Evolutionary conservation across 2,888 invertebrate genomes (phyloP).

Genomic region (Orgyia antiqua): DNA sequence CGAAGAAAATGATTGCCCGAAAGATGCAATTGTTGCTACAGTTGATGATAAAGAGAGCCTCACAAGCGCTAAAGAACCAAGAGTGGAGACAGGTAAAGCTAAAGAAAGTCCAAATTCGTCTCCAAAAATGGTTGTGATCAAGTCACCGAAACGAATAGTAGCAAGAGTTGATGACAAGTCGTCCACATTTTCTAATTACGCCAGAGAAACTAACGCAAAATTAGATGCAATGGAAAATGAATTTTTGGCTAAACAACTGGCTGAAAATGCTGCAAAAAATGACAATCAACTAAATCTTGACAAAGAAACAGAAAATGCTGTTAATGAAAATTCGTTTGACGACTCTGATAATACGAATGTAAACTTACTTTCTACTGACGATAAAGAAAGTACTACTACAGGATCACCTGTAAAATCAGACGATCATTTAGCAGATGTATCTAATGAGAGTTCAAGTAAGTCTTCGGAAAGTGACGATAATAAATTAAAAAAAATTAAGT

Average conservation of each 20-base stretch:
- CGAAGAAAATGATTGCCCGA: slow-evolving; percentile 20
- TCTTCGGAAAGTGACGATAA: slow-evolving; percentile 28
- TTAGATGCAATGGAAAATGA: slow-evolving; percentile 63
- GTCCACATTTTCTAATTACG: slow-evolving; percentile 32
- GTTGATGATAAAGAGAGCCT: slow-evolving; percentile 16
- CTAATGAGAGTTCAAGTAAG: slow-evolving; percentile 52
- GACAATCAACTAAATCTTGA: slow-evolving; percentile 56
- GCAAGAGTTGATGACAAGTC: slow-evolving; percentile 23
- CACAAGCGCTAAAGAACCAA: slow-evolving; percentile 12
- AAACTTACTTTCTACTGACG: slow-evolving; percentile 11
- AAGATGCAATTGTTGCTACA: slow-evolving; percentile 7
- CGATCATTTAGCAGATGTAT: slow-evolving; percentile 59
- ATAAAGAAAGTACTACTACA: slow-evolving; percentile 30
- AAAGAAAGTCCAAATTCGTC: slow-evolving; percentile 50
- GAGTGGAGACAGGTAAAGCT: slow-evolving; percentile 62
- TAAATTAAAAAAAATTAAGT: slow-evolving; percentile 3
- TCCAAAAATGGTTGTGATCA: slow-evolving; percentile 61
- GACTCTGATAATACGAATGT: slow-evolving; percentile 1
- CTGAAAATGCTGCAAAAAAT: slow-evolving; percentile 48
- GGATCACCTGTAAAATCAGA: slow-evolving; percentile 57
- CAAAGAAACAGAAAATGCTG: slow-evolving; percentile 28
- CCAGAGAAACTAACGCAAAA: slow-evolving; percentile 48
- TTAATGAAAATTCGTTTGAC: too few species aligned
- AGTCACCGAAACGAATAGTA: slow-evolving; percentile 45
- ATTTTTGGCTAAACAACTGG: slow-evolving; percentile 48